Conservation (phyloP, 2,113 vertebrate species). For the Fulica atra region DNA sequence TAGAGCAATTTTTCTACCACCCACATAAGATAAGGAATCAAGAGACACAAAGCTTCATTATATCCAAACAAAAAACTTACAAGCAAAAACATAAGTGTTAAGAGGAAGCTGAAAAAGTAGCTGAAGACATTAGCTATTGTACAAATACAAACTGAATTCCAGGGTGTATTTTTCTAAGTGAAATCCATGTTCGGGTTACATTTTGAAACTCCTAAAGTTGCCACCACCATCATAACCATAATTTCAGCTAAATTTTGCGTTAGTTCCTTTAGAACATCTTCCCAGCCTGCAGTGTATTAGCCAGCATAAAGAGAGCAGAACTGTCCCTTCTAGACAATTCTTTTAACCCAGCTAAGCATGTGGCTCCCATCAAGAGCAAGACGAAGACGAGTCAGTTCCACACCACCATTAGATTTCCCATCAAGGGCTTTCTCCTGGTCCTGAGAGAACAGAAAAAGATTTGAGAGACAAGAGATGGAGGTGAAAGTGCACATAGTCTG, state of each 20-base stretch:
- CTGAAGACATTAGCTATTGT: conserved; percentile 25
- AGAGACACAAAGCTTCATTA: conserved; percentile 52
- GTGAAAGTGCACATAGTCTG: neutral
- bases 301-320: neutral
- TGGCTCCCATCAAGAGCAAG: neutral
- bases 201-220: neutral
- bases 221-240: neutral
- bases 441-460: neutral
- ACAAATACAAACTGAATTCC: conserved; percentile 22
- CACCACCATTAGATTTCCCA: neutral
- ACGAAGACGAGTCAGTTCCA: neutral
- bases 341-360: neutral
- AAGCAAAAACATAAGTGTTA: conserved; percentile 39
- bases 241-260: neutral
- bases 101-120: conserved; percentile 45
- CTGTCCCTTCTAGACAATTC: neutral
- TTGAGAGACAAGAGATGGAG: neutral
- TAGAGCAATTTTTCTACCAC: conserved; percentile 56
- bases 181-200: neutral
- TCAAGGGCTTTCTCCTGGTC: neutral
- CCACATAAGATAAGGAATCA: conserved; percentile 59
- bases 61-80: conserved; percentile 56
- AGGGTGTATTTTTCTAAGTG: neutral
- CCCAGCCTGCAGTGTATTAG: neutral
- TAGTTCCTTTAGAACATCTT: neutral